Conservation (phyloP, 2,797 vertebrate species). For the Notolabrus celidotus region DNA sequence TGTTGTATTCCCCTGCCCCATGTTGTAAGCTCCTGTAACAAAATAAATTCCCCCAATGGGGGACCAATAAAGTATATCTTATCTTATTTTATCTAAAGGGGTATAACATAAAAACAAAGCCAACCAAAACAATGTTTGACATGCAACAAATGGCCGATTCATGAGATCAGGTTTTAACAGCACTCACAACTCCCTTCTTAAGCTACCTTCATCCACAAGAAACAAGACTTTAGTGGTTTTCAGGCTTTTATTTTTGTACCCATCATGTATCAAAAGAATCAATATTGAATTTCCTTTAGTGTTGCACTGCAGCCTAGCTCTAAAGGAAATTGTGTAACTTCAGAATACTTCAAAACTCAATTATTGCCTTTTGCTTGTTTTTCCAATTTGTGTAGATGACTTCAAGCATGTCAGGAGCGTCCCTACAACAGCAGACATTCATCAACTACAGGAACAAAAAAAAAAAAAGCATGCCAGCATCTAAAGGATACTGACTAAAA, state of each 20-base stretch:
- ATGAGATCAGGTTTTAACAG: background rate
- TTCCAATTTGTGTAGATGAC: background rate
- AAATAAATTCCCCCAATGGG: no score
- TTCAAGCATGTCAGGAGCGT: constrained; percentile 46
- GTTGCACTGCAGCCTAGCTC: constrained; percentile 1
- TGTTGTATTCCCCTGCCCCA: no score
- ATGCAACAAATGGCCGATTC: background rate
- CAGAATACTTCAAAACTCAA: background rate
- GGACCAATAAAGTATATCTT: no score
- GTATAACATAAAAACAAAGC: constrained; percentile 22
- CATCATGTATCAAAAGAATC: constrained; percentile 10
- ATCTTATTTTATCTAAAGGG: no score
- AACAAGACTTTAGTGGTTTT: constrained; percentile 28
- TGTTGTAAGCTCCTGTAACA: no score
- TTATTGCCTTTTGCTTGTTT: constrained; percentile 1
- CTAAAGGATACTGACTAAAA: constrained; percentile 11
- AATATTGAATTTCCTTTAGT: background rate
- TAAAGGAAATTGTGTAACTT: background rate
- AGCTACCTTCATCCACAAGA: constrained; percentile 15
- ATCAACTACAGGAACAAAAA: constrained; percentile 16
- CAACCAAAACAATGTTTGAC: constrained; percentile 17
- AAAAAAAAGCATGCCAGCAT: constrained; percentile 9
- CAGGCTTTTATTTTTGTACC: constrained; percentile 33
- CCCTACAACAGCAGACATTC: constrained; percentile 21
- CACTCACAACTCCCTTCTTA: constrained; percentile 15